These are phyloP conservation scores for Myocastor coypus DNA, from an alignment of 2,113 vertebrate genomes.

Conservation along the genomic window DNA sequence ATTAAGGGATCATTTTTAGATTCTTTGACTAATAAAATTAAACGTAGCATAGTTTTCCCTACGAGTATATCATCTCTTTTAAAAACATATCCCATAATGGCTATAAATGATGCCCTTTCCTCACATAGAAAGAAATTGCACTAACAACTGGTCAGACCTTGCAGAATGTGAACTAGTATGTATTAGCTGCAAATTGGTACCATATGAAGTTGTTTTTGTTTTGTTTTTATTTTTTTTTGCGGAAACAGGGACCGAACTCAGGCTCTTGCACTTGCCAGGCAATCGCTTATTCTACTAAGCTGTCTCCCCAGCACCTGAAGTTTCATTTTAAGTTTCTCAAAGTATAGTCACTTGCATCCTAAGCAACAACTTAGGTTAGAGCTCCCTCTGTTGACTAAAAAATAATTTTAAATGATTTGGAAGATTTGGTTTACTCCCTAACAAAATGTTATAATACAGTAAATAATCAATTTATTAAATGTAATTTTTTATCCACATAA, in stretches of 20 bases:
- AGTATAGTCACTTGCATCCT: constrained; percentile 24
- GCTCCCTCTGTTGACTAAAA: constrained; percentile 78
- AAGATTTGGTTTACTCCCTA: constrained; percentile 44
- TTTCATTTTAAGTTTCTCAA: constrained; percentile 52
- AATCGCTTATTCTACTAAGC: too few relatives aligned
- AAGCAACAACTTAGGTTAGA: constrained; percentile 66
- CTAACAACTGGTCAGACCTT: constrained; percentile 41
- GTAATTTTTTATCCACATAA: constrained; percentile 53
- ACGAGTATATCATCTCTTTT: constrained; percentile 41
- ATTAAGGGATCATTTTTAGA: constrained; percentile 41
- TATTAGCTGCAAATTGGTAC: constrained; percentile 25
- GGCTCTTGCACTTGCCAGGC: too few relatives aligned
- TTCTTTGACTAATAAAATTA: constrained; percentile 56
- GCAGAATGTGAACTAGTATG: constrained; percentile 53
- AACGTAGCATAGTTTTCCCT: constrained; percentile 13
- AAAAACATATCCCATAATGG: constrained; percentile 42
- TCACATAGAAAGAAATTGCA: constrained; percentile 54
- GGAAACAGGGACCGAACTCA: too few relatives aligned
- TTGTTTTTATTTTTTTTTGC: not conserved
- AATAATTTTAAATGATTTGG: constrained; percentile 53
- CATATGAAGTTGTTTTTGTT: not conserved
- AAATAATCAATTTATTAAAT: constrained; percentile 52
- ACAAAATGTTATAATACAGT: constrained; percentile 20
- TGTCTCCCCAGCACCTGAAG: not conserved
- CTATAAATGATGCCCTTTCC: constrained; percentile 26